Conservation (phyloP, 2,888 invertebrate genomes). For the Xestia sexstrigata region DNA sequence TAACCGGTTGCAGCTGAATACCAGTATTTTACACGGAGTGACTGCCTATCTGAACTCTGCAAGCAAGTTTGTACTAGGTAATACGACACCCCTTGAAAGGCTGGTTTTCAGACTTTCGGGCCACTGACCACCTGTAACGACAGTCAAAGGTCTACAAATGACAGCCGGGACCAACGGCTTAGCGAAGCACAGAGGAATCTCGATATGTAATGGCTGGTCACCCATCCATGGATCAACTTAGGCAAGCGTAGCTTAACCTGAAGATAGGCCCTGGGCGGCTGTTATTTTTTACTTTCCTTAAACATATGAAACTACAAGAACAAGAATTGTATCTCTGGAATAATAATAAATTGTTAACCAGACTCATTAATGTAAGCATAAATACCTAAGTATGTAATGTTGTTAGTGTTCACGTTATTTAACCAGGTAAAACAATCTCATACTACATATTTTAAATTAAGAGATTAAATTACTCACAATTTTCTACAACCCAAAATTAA, state of each 20-base stretch:
- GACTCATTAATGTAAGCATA: not conserved
- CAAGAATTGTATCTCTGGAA: not conserved
- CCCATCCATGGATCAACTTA: too few species aligned
- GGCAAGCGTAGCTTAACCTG: too few species aligned
- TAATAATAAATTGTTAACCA: not conserved
- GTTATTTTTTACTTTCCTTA: not conserved
- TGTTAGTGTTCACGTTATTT: not conserved
- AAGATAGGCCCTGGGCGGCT: not conserved
- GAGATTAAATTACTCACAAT: conserved; percentile 23
- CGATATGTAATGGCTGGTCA: too few species aligned
- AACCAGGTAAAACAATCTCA: conserved; percentile 1
- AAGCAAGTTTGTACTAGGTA: not conserved
- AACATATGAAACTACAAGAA: not conserved
- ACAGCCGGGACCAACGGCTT: not conserved
- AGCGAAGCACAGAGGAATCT: not conserved
- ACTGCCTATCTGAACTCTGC: not conserved
- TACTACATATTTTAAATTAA: conserved; percentile 10
- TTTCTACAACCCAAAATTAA: conserved; percentile 30
- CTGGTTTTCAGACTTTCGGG: not conserved
- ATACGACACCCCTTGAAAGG: not conserved
- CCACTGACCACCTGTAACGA: not conserved
- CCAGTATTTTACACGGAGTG: not conserved
- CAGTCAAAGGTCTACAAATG: not conserved
- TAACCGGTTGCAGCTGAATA: not conserved
- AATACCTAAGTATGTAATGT: not conserved